phyloP scores from a whole-genome alignment of 2,888 invertebrate genomes.

The Campoletis raptor region DNA sequence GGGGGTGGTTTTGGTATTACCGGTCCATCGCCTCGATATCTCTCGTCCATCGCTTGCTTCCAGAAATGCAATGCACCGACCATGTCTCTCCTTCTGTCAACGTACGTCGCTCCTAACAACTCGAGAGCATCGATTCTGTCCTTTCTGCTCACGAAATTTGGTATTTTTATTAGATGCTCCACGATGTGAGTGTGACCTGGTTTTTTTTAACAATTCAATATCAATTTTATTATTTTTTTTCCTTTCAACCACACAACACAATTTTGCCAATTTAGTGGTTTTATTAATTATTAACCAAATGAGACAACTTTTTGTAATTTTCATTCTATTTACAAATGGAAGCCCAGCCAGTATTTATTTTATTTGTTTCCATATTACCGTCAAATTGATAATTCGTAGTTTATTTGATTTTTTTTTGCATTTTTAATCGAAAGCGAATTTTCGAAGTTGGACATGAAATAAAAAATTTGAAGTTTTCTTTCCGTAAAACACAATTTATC shows the following conservation, averaged over 20 bases:
- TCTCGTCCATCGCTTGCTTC: constrained; percentile 96
- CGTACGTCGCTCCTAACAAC: constrained; percentile 96
- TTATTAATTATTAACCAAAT: no score
- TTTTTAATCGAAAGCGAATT: no score
- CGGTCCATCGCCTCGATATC: constrained; percentile 89
- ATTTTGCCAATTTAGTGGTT: not conserved
- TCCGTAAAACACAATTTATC: no score
- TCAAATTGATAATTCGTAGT: no score
- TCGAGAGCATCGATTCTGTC: constrained; percentile 96
- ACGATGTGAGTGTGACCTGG: constrained; percentile 96
- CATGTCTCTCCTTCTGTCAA: constrained; percentile 98
- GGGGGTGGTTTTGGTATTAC: constrained; percentile 91
- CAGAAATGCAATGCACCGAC: constrained; percentile 94
- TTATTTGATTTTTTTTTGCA: no score
- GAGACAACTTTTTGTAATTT: no score
- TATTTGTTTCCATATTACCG: no score
- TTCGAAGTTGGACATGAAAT: no score
- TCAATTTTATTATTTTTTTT: not conserved
- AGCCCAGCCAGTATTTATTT: no score
- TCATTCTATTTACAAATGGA: no score
- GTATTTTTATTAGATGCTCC: constrained; percentile 91
- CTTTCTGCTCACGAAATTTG: constrained; percentile 90
- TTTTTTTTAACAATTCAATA: not conserved
- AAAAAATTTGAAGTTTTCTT: no score
- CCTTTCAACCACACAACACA: not conserved